phyloP scores from a whole-genome alignment of 1,140 invertebrate genomes.

The Bombus confusus region DNA sequence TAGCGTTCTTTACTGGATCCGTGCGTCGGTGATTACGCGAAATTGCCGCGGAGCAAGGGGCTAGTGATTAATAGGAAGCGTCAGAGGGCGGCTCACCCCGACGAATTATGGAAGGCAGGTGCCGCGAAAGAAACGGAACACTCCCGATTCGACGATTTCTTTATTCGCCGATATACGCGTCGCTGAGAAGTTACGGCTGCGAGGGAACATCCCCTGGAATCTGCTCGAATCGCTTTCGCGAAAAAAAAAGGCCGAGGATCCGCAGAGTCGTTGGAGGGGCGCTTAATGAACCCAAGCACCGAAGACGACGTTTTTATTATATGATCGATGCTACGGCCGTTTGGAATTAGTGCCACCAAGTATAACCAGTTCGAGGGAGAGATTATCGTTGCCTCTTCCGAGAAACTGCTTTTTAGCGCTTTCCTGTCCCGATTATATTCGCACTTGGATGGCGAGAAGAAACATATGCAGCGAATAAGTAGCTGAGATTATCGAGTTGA shows the following conservation, averaged over 20 bases:
- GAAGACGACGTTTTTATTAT: constrained; percentile 38
- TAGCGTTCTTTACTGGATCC: constrained; percentile 29
- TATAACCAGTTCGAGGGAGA: constrained; percentile 31
- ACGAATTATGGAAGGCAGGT: constrained; percentile 49
- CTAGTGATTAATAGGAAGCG: constrained; percentile 33
- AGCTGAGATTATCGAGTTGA: background rate
- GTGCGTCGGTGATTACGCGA: constrained; percentile 34
- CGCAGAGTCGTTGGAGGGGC: background rate
- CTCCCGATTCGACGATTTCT: constrained; percentile 53
- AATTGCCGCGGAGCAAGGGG: constrained; percentile 11
- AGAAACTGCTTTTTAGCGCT: background rate
- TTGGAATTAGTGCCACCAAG: constrained; percentile 27
- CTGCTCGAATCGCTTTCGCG: background rate
- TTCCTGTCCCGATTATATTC: background rate
- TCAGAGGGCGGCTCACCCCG: background rate
- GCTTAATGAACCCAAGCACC: constrained; percentile 28
- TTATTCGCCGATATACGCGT: constrained; percentile 37
- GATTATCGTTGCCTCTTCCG: constrained; percentile 4
- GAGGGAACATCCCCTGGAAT: background rate
- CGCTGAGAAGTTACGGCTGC: constrained; percentile 9
- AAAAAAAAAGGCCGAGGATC: background rate
- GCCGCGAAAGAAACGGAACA: constrained; percentile 40
- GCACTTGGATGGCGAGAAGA: background rate
- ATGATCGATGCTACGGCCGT: constrained; percentile 28
- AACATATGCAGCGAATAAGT: too few relatives aligned